Percentiles rank a stretch among this genome's conserved stretches.
These are phyloP conservation scores for Macquaria australasica DNA, from an alignment of 2,113 vertebrate genomes.

Conservation along the genomic window DNA sequence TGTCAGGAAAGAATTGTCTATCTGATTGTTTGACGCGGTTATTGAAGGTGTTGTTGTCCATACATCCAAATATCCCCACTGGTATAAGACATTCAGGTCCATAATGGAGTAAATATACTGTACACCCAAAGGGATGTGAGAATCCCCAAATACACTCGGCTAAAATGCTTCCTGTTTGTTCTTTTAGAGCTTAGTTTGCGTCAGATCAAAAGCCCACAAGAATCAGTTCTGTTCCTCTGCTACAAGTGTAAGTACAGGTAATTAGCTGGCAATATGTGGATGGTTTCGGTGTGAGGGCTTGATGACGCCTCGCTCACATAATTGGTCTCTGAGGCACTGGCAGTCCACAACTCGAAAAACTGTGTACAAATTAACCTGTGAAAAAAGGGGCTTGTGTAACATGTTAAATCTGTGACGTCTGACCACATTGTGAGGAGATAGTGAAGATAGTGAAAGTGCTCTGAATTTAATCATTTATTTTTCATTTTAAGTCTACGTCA, in stretches of 20 bases:
- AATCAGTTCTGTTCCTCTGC: slow-evolving; percentile 26
- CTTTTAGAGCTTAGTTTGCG: background rate
- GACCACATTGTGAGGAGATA: background rate
- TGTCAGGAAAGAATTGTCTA: background rate
- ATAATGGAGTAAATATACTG: background rate
- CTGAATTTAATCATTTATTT: background rate
- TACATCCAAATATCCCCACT: slow-evolving; percentile 3
- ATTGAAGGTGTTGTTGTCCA: background rate
- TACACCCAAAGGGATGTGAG: background rate
- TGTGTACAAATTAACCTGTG: slow-evolving; percentile 1
- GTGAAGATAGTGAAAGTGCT: too few relatives aligned
- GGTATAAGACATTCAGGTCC: background rate
- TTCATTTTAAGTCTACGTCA: background rate
- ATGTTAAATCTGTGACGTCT: background rate
- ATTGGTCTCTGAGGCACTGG: slow-evolving; percentile 58
- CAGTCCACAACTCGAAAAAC: slow-evolving; percentile 5
- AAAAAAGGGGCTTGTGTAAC: background rate
- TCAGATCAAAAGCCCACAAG: slow-evolving; percentile 23
- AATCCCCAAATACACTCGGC: background rate
- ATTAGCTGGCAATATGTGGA: slow-evolving; percentile 53
- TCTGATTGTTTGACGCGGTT: slow-evolving; percentile 1
- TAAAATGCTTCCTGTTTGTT: slow-evolving; percentile 21
- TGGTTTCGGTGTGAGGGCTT: slow-evolving; percentile 17
- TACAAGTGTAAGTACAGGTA: slow-evolving; percentile 31
- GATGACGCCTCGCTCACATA: slow-evolving; percentile 52